phyloP scores from a whole-genome alignment of 2,888 invertebrate species.

The Melinaea marsaeus region DNA sequence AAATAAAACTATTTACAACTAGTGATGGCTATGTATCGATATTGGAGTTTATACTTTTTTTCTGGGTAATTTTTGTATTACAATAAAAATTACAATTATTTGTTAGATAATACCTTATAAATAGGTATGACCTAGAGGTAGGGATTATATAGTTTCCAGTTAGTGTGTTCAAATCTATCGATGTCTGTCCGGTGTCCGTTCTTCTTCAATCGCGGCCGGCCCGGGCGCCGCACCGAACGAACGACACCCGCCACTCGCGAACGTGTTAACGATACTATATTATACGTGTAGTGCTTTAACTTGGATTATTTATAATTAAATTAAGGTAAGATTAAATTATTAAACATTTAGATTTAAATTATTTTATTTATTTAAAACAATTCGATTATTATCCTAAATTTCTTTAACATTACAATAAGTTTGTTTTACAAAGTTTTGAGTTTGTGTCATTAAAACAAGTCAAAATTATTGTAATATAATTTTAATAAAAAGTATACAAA shows the following conservation, averaged over 20 bases:
- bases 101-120: neutral
- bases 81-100: neutral
- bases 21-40: conserved; percentile 28
- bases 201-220: conserved; percentile 48
- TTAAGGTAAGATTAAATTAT: conserved; percentile 41
- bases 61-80: neutral
- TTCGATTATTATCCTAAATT: no score
- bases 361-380: neutral
- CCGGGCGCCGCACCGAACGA: conserved; percentile 76
- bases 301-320: conserved; percentile 40
- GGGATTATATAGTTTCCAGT: neutral
- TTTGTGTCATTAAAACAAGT: no score
- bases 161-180: conserved; percentile 35
- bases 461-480: no score
- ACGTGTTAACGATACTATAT: conserved; percentile 59
- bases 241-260: conserved; percentile 63
- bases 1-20: conserved; percentile 42
- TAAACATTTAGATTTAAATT: neutral
- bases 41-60: conserved; percentile 4
- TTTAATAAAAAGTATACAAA: no score
- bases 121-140: no score
- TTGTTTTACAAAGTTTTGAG: no score
- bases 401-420: no score
- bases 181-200: conserved; percentile 28
- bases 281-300: conserved; percentile 45